Base-by-base conservation (phyloP, 2,113 vertebrate species). In the Eidolon helvum region DNA sequence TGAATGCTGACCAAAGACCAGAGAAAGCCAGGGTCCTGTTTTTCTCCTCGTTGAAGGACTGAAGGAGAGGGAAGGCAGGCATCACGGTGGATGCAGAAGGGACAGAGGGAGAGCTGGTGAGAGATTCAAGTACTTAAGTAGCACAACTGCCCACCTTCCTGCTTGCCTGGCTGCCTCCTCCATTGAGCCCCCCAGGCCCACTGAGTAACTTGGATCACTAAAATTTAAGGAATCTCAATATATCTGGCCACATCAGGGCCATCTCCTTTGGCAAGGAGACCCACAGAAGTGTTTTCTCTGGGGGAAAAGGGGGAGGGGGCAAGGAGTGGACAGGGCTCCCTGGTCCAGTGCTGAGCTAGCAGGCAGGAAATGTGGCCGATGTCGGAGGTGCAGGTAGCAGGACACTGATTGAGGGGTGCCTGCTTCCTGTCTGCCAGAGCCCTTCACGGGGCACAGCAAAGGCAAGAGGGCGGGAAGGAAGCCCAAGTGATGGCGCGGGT, bases 241-340 rank as follows among this genome's bases (percentile, higher is more conserved):
- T 43, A 7, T 4, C 21, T 19, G 45, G 55, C 72, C 10, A 0
- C 12, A 38, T 69, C 69, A 55, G 77, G 82, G 75, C 66, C 26
- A 57, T 96, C 30, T 93, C 91, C 57, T 57, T 33, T 21, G 28
- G 38, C 65, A 7, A 24, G 21, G 66, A 50, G 71, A 72, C 57
- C 57, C 57, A 40, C 21, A 53, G 74, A 61, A 16, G 18, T 63
- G 59, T 35, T 65, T 74, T 93, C 97, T 97, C 40, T 93, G 86
- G 45, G 94, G 92, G 96, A 95, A 59, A 96, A 97, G 59, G 88
- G 95, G 95, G 94, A 96, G 78, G 86, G 86, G 93, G 87, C 96
- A 95, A 96, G 89, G 96, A 95, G 97, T 96, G 96, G 94, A 97
- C 94, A 91, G 85, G 95, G 96, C 74, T 82, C 92, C 55, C 55